Evolutionary conservation across 2,888 invertebrate species (phyloP), one percentile per base, ranked within the genome.

Genomic region (Dynastes hyllus): DNA sequence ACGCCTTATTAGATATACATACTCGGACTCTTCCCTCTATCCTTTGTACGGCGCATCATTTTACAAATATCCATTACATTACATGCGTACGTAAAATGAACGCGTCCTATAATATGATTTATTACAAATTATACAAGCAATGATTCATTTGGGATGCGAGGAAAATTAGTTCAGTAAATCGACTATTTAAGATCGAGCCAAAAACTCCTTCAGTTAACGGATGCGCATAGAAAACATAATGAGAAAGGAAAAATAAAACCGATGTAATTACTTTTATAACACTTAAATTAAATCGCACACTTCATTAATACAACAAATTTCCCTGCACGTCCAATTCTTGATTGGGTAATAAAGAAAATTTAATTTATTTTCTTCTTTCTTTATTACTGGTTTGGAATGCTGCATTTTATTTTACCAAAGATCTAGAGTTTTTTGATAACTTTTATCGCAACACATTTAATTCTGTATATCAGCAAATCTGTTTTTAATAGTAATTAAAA

Each of bases 1-100:
- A 75, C 73, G 73, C 73, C 63, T 75, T 61, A 75, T 75, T 75
- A 75, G 73, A 75, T 61, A 75, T 75, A 75, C 61, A 61, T 40
- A 29, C 45, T 61, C 73, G 27, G 58, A 55, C 45, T 61, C 73
- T 75, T 75, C 61, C 73, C 27, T 63, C 73, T 45, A 32, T 75
- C 45, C 61, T 61, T 75, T 61, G 73, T 61, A 61, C 45, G 8
- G 61, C 40, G 61, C 27, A 16, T 61, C 61, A 71, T 71, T 55
- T 75, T 61, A 75, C 73, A 45, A 75, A 75, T 75, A 75, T 75
- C 45, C 73, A 75, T 75, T 75, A 61, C 73, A 40, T 13, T 75
- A 75, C 73, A 61, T 75, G 45, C 40, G 45, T 75, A 37, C 61
- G 53, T 71, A 58, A 32, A 73, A 61, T 61, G 61, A 61, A 40